Evolutionary conservation across 2,797 vertebrate genomes (phyloP), one percentile per base, ranked within the genome.

Genomic region (Coccyzus lansbergi): DNA sequence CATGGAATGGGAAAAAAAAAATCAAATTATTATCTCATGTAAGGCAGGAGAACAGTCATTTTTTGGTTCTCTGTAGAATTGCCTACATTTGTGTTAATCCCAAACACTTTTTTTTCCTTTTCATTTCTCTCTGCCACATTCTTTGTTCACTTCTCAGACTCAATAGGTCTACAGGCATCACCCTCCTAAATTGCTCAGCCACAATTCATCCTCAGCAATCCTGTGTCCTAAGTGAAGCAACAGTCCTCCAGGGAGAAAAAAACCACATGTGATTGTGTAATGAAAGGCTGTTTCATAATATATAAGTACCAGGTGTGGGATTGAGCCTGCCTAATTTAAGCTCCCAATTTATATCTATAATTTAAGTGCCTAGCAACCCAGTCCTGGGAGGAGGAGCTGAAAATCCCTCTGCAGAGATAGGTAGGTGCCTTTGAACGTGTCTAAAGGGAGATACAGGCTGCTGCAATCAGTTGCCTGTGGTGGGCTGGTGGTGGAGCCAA

Each of bases 231-330:
- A 77, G 59, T 51, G 78, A 89, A 76, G 31, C 81, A 85, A 42
- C 17, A 75, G 9, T 29, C 53, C 78, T 68, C 55, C 0, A 0
- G 62, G 53, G 51, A 86, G 44, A 36, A 58, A 22, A 77, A 52
- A 83, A 19, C 17, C 36, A 21, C 36, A 21, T 2, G 4, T 49
- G 51, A 56, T 81, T 0, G 0, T 44, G 20, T 78, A 89, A 93
- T 91, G 90, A 95, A 85, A 83, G 65, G 33, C 58, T 95, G 64
- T 59, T 94, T 87, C 86, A 83, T 92, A 95, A 89, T 92, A 83
- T n/a, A 65, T 91, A 92, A 89, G 69, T 87, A 81, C 79, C 82
- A 96, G 81, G 75, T 90, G 92, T 91, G 69, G 79, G 91, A 88
- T 34, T 91, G 70, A 90, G 69, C 31, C 83, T 90, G 58, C 76